A percentile compares a stretch with the other conserved stretches of the same genome.
Evolutionary conservation across 1,140 invertebrate genomes (phyloP).

Genomic region (Sipha flava): DNA sequence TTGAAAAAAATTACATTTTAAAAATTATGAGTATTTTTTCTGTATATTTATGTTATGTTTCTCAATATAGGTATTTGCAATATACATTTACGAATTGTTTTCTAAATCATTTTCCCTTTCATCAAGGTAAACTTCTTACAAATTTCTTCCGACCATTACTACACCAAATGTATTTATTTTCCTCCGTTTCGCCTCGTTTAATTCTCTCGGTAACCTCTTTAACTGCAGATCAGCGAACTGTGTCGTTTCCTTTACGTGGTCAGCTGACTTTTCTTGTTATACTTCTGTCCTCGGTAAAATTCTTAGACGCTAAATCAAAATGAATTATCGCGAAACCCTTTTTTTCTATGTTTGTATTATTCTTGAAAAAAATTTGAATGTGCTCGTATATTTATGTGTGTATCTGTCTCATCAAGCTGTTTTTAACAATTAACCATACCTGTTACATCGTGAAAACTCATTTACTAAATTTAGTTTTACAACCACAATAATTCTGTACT

Average conservation of each 20-base stretch:
- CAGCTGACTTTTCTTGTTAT: constrained; percentile 8
- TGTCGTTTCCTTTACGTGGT: constrained; percentile 13
- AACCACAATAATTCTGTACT: too few relatives aligned
- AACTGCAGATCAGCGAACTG: constrained; percentile 12
- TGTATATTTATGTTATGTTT: neutral
- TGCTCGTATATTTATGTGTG: too few relatives aligned
- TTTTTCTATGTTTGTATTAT: too few relatives aligned
- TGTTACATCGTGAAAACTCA: neutral
- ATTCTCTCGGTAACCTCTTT: neutral
- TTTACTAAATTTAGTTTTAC: too few relatives aligned
- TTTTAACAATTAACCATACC: too few relatives aligned
- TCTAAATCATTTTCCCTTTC: neutral
- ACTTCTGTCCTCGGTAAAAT: neutral
- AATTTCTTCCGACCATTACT: neutral
- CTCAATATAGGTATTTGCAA: neutral
- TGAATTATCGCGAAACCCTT: too few relatives aligned
- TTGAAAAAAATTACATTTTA: neutral
- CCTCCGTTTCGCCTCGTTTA: constrained; percentile 12
- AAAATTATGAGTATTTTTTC: neutral
- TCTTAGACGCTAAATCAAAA: neutral
- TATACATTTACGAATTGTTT: constrained; percentile 12
- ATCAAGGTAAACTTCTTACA: neutral
- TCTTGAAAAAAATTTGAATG: too few relatives aligned
- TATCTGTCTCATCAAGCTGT: too few relatives aligned
- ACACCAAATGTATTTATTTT: neutral